Percentiles rank a stretch among this genome's conserved stretches.
Evolutionary conservation across 1,140 invertebrate species (phyloP).

Genomic region (Pinna nobilis): DNA sequence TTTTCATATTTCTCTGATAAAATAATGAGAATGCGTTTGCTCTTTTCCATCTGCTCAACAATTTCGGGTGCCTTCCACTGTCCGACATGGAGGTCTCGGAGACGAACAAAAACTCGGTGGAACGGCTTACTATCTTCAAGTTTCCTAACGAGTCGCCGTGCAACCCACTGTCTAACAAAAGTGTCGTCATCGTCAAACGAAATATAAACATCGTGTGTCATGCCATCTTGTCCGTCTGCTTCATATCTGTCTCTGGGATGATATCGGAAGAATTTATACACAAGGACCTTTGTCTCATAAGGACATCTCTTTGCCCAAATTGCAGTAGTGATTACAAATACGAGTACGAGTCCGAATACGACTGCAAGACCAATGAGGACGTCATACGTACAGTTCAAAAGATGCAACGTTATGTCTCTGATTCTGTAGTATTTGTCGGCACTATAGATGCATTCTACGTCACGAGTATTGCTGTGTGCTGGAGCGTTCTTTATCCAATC

Average conservation of each 20-base stretch:
- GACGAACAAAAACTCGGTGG: slow-evolving; percentile 34
- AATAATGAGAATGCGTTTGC: slow-evolving; percentile 33
- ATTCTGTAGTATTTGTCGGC: slow-evolving; percentile 23
- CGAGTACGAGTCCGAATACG: slow-evolving; percentile 29
- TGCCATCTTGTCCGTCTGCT: slow-evolving; percentile 6
- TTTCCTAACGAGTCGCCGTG: slow-evolving; percentile 18
- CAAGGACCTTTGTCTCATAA: slow-evolving; percentile 39
- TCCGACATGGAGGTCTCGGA: slow-evolving; percentile 8
- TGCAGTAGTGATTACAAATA: slow-evolving; percentile 24
- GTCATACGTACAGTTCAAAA: slow-evolving; percentile 32
- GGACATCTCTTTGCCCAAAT: slow-evolving; percentile 41
- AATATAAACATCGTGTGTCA: slow-evolving; percentile 25
- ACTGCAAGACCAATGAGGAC: slow-evolving; percentile 32
- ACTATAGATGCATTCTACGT: slow-evolving; percentile 14
- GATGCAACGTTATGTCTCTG: slow-evolving; percentile 14
- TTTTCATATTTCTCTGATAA: slow-evolving; percentile 37
- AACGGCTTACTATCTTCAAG: slow-evolving; percentile 26
- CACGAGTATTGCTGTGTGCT: background rate
- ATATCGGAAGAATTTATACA: slow-evolving; percentile 25
- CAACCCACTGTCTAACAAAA: slow-evolving; percentile 39
- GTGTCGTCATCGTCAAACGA: slow-evolving; percentile 39
- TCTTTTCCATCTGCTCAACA: slow-evolving; percentile 27
- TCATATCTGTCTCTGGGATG: slow-evolving; percentile 39
- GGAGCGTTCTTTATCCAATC: slow-evolving; percentile 33
- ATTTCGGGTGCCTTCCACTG: slow-evolving; percentile 14